phyloP scores from a whole-genome alignment of 2,113 vertebrate genomes.

The Cairina moschata region DNA sequence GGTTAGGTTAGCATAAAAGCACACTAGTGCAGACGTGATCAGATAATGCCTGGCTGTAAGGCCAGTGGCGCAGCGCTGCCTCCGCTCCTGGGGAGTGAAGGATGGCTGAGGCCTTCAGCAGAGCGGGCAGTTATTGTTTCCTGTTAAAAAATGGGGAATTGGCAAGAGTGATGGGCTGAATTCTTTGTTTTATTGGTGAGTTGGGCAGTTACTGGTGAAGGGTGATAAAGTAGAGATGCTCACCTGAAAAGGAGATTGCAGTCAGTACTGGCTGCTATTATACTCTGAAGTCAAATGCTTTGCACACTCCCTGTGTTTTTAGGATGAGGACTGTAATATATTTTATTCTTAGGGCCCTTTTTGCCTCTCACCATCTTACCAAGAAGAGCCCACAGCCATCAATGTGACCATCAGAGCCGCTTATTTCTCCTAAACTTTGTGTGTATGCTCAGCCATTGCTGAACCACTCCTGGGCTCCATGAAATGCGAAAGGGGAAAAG shows the following conservation, averaged over 20 bases:
- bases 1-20: too few relatives aligned
- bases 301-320: fast-evolving
- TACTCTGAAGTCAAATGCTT: fast-evolving
- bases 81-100: fast-evolving
- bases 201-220: background rate
- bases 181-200: background rate
- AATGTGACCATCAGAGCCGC: fast-evolving
- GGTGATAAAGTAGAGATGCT: background rate
- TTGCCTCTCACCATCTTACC: background rate
- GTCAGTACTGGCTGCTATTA: background rate
- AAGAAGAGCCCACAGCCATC: background rate
- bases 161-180: fast-evolving
- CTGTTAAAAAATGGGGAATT: background rate
- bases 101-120: fast-evolving
- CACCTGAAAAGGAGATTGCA: background rate
- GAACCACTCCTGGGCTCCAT: fast-evolving
- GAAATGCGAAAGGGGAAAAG: background rate
- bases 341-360: background rate
- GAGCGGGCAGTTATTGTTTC: background rate
- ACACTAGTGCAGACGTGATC: fast-evolving
- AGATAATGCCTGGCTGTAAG: fast-evolving
- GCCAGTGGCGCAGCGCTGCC: background rate
- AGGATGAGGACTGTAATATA: background rate
- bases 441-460: fast-evolving
- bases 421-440: background rate